These are phyloP conservation scores for Manduca sexta DNA, from an alignment of 1,140 invertebrate genomes.

Conservation along the genomic window DNA sequence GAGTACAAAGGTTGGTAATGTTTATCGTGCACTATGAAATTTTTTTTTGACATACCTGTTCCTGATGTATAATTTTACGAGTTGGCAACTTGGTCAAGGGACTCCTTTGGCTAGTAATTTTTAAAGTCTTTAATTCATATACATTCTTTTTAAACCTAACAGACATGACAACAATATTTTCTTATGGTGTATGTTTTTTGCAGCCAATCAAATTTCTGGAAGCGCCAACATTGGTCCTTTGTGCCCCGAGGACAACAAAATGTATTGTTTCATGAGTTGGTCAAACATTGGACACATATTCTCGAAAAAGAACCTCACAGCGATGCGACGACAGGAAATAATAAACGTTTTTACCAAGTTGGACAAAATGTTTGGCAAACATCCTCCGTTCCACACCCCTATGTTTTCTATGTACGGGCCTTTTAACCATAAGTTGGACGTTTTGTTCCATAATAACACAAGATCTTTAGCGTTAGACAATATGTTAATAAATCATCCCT, in stretches of 20 bases:
- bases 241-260: constrained; percentile 70
- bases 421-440: constrained; percentile 75
- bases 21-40: no score
- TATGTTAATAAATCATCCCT: constrained; percentile 57
- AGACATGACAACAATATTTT: no score
- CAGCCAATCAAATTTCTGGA: background rate
- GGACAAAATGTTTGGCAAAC: constrained; percentile 79
- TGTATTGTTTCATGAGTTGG: constrained; percentile 81
- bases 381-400: constrained; percentile 73
- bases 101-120: no score
- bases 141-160: no score
- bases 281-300: constrained; percentile 77
- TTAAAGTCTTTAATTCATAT: no score
- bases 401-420: constrained; percentile 79
- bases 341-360: constrained; percentile 78
- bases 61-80: no score
- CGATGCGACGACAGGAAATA: constrained; percentile 76
- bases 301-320: constrained; percentile 72
- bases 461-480: constrained; percentile 60
- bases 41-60: no score
- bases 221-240: constrained; percentile 41
- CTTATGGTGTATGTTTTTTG: background rate
- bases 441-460: constrained; percentile 82
- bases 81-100: no score
- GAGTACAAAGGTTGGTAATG: constrained; percentile 74